A percentile compares a stretch with the other conserved stretches of the same genome.
Conservation (phyloP, 2,888 invertebrate species). For the Conus canariensis region DNA sequence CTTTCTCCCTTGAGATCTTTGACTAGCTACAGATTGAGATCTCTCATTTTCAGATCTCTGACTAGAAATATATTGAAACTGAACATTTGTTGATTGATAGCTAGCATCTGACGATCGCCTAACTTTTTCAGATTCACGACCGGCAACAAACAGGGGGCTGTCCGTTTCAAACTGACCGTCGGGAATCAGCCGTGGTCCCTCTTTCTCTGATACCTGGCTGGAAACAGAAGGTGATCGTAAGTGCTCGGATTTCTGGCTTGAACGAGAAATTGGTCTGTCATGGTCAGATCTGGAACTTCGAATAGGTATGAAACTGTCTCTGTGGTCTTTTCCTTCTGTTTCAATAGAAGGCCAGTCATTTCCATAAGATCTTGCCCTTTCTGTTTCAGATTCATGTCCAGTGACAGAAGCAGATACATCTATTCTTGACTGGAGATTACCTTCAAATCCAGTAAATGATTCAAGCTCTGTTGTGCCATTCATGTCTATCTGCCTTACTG, state of each 20-base stretch:
- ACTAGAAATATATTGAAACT: background rate
- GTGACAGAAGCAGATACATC: background rate
- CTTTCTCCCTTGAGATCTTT: background rate
- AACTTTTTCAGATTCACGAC: background rate
- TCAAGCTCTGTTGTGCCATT: background rate
- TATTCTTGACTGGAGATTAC: background rate
- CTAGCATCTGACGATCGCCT: background rate
- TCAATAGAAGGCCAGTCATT: background rate
- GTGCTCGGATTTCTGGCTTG: background rate
- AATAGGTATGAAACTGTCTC: background rate
- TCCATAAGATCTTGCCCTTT: background rate
- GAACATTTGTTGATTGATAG: background rate
- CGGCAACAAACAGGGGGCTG: background rate
- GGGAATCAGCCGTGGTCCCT: background rate
- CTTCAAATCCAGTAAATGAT: background rate
- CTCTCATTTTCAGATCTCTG: background rate
- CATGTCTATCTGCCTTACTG: background rate
- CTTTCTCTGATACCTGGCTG: background rate
- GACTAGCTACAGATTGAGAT: background rate
- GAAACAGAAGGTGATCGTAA: background rate
- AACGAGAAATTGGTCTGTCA: background rate
- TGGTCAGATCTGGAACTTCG: background rate
- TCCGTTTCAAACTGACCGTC: background rate
- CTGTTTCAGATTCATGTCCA: constrained; percentile 1
- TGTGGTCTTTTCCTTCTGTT: background rate